Conservation (phyloP, 2,888 invertebrate genomes). For the Urechis unicinctus region DNA sequence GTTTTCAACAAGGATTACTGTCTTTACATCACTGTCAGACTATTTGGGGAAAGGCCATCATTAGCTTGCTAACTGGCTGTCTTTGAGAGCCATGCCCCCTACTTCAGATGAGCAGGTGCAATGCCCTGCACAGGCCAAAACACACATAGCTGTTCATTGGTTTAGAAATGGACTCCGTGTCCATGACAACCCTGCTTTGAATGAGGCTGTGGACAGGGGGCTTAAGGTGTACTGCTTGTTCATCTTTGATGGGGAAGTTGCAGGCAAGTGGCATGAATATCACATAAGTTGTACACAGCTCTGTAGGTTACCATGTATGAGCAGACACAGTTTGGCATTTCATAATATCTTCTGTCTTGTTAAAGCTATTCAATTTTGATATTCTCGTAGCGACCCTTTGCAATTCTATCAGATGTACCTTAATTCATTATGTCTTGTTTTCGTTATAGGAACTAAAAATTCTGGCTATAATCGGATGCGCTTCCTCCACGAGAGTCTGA, state of each 20-base stretch:
- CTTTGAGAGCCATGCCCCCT: too few species aligned
- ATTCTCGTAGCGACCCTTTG: too few species aligned
- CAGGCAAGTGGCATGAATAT: slow-evolving; percentile 53
- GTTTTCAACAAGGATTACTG: too few species aligned
- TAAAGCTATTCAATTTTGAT: too few species aligned
- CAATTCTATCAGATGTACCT: too few species aligned
- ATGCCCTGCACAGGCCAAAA: too few species aligned
- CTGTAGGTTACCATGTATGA: not conserved
- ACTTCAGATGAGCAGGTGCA: too few species aligned
- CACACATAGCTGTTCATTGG: slow-evolving; percentile 54
- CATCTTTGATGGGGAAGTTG: slow-evolving; percentile 70
- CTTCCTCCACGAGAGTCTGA: slow-evolving; percentile 63
- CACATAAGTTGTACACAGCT: not conserved
- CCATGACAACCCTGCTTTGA: slow-evolving; percentile 66
- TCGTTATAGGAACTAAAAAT: slow-evolving; percentile 26
- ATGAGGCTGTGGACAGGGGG: slow-evolving; percentile 53
- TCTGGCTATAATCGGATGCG: slow-evolving; percentile 58
- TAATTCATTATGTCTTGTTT: too few species aligned
- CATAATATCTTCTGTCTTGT: not conserved
- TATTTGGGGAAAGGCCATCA: too few species aligned
- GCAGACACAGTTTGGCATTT: not conserved
- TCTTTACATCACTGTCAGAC: too few species aligned
- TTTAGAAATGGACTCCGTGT: slow-evolving; percentile 66
- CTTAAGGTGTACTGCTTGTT: slow-evolving; percentile 60
- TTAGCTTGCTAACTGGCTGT: too few species aligned